Evolutionary conservation across 2,113 vertebrate species (phyloP), one percentile per base, ranked within the genome.

Genomic region (Chiloscyllium plagiosum): DNA sequence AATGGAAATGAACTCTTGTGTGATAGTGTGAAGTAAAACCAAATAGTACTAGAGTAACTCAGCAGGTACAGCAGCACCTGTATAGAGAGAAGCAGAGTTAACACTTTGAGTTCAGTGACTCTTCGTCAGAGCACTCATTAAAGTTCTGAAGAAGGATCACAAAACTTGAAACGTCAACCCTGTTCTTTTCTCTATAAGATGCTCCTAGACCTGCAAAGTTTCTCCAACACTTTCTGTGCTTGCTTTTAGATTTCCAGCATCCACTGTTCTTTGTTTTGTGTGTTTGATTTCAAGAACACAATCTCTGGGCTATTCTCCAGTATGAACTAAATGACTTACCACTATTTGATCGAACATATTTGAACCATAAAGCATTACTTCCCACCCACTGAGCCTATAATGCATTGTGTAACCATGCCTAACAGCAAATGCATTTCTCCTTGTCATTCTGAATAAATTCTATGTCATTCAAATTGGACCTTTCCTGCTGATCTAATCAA

Each of bases 371-470:
- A 1, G 26, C 29, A 90, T 90, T 90, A 65, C 12, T 52, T 90
- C 52, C 52, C 87, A 90, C 52, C 26, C 87, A 90, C 52, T 90
- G 52, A 15, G 52, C 13, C 52, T 5, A 2, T 90, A 61, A 19
- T 90, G 52, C 26, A 65, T 65, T 90, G 87, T 33, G 15, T 8
- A 24, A 56, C 29, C 50, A 90, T 90, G 52, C 29, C 3, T 56
- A 61, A 90, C 52, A 90, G 26, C 87, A 61, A 61, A 90, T 90
- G 29, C 52, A 19, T 56, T 47, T 47, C 85, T 87, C 52, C 47
- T 87, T 56, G 85, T 56, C 85, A 90, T 65, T 90, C 65, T 90
- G 56, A 90, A 90, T 90, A n/a, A 56, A 65, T 90, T 90, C 87
- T 65, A 90, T 65, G 29, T n/a, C 52, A 90, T 90, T 29, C 56